Percentiles rank a stretch among this genome's conserved stretches.
Evolutionary conservation across 2,888 invertebrate species (phyloP).

Genomic region (Tenthredo amoena): DNA sequence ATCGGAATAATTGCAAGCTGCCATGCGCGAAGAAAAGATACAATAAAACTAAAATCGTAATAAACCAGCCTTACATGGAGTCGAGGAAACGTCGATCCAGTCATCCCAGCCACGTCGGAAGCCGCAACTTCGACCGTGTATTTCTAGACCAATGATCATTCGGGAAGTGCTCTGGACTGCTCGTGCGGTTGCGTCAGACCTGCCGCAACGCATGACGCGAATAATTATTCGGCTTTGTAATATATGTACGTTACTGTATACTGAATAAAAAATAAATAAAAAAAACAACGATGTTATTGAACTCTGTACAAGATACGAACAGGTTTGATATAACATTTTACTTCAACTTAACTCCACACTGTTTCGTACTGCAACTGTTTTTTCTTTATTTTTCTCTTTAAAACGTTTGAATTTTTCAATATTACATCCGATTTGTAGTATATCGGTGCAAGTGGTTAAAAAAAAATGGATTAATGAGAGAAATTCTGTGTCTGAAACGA

Average conservation of each 20-base stretch:
- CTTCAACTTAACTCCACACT: background rate
- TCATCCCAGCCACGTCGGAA: constrained; percentile 15
- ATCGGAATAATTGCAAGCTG: constrained; percentile 5
- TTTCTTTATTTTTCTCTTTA: too few relatives aligned
- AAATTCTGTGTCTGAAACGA: too few relatives aligned
- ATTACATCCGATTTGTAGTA: too few relatives aligned
- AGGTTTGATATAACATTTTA: background rate
- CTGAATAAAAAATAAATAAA: background rate
- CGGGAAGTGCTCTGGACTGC: constrained; percentile 13
- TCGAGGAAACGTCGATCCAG: constrained; percentile 32
- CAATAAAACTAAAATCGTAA: background rate
- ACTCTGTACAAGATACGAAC: background rate
- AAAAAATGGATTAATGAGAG: too few relatives aligned
- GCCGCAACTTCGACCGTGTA: constrained; percentile 2
- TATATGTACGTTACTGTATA: background rate
- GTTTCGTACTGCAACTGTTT: too few relatives aligned
- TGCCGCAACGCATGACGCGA: constrained; percentile 21
- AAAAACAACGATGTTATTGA: background rate
- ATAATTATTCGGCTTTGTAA: background rate
- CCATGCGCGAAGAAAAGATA: background rate
- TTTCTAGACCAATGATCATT: constrained; percentile 1
- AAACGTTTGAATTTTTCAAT: too few relatives aligned
- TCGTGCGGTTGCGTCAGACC: constrained; percentile 29
- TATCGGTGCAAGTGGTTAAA: too few relatives aligned
- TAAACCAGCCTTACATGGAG: constrained; percentile 20